These are phyloP conservation scores for Drosophila malerkotliana DNA, from an alignment of 1,140 invertebrate species.

Conservation along the genomic window DNA sequence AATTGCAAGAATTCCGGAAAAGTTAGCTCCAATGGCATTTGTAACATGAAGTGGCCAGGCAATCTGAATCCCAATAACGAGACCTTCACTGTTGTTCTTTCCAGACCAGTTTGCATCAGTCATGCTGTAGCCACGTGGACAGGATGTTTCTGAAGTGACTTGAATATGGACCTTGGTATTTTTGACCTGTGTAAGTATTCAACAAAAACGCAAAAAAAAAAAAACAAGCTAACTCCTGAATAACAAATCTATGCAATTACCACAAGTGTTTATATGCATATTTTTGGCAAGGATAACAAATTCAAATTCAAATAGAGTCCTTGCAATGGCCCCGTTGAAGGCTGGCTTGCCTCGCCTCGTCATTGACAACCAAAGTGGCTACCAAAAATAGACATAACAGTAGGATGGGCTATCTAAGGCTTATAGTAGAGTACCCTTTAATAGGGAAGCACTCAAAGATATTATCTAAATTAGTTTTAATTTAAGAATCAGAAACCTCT, in stretches of 20 bases:
- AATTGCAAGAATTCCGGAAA: conserved; percentile 44
- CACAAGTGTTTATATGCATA: conserved; percentile 22
- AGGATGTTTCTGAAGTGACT: conserved; percentile 58
- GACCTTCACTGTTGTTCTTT: conserved; percentile 5
- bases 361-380: conserved; percentile 51
- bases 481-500: not conserved
- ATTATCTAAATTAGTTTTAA: not conserved
- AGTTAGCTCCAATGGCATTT: not conserved
- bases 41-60: conserved; percentile 3
- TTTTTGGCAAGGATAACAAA: conserved; percentile 39
- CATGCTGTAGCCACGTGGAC: conserved; percentile 56
- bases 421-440: conserved; percentile 13
- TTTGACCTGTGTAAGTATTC: conserved; percentile 67
- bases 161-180: conserved; percentile 81
- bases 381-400: conserved; percentile 66
- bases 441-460: not conserved
- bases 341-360: conserved; percentile 25
- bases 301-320: conserved; percentile 42
- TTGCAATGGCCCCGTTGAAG: conserved; percentile 51
- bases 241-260: conserved; percentile 35
- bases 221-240: not conserved
- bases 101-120: conserved; percentile 26
- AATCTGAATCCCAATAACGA: not conserved
- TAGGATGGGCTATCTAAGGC: not conserved
- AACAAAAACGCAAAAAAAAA: not conserved